Evolutionary conservation across 2,113 vertebrate species (phyloP).

Genomic region (Miniopterus natalensis): DNA sequence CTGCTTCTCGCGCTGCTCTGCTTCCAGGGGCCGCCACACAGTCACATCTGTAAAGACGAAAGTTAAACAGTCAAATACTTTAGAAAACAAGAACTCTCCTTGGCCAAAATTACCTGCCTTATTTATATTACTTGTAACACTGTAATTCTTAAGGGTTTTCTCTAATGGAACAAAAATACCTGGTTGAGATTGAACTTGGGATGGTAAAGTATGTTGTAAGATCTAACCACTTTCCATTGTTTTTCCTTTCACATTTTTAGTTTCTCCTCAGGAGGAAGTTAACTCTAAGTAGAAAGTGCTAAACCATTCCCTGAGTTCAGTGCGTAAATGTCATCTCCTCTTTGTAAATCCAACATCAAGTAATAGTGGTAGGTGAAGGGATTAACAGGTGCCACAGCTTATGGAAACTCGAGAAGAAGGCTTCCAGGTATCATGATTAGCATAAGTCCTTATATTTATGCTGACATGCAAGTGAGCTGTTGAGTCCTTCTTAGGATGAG

Average conservation of each 20-base stretch:
- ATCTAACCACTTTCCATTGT: neutral
- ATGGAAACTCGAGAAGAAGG: neutral
- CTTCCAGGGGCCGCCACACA: neutral
- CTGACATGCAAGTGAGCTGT: neutral
- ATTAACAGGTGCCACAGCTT: neutral
- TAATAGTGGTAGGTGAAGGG: neutral
- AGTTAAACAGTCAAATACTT: neutral
- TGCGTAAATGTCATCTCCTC: neutral
- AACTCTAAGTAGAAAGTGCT: neutral
- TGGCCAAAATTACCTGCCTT: neutral
- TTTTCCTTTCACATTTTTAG: neutral
- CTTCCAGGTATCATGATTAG: neutral
- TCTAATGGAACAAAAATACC: neutral
- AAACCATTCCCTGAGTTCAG: neutral
- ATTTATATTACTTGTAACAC: neutral
- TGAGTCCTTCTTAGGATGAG: neutral
- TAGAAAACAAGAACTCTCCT: neutral
- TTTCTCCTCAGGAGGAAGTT: neutral
- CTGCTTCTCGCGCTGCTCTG: neutral
- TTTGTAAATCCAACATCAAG: neutral
- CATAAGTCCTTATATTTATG: neutral
- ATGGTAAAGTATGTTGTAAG: neutral
- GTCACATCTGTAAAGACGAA: conserved; percentile 56
- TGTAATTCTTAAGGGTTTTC: neutral
- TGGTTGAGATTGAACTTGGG: neutral